phyloP scores from a whole-genome alignment of 2,113 vertebrate species.

The Etheostoma cragini region DNA sequence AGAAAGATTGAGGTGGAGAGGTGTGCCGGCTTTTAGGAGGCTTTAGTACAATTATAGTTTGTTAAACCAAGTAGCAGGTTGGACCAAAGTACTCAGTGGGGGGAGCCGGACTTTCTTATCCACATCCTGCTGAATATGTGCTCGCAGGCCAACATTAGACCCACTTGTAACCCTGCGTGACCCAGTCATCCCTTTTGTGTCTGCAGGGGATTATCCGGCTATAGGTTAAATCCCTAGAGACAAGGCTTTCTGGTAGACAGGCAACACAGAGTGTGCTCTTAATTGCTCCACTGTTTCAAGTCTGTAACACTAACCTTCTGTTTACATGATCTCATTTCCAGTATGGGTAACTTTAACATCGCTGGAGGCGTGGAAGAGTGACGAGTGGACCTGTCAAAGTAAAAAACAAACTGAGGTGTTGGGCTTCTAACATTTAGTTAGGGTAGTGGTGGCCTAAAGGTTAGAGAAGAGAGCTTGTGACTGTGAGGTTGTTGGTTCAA shows the following conservation, averaged over 20 bases:
- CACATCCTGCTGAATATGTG: conserved; percentile 49
- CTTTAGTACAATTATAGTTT: conserved; percentile 7
- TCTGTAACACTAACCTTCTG: conserved; percentile 2
- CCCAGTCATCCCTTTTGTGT: conserved; percentile 78
- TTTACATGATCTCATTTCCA: conserved; percentile 11
- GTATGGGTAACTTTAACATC: neutral
- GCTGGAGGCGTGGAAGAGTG: too few relatives aligned
- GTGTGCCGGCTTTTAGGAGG: neutral
- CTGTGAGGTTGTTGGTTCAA: too few relatives aligned
- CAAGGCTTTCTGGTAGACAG: conserved; percentile 49
- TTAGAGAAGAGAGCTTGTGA: too few relatives aligned
- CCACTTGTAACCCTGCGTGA: conserved; percentile 60
- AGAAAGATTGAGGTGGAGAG: neutral
- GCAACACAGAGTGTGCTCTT: conserved; percentile 33
- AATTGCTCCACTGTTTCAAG: conserved; percentile 43
- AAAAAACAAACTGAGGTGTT: neutral
- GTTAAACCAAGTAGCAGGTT: conserved; percentile 2
- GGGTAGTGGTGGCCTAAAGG: too few relatives aligned
- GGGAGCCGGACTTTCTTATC: conserved; percentile 58
- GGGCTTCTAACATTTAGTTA: neutral
- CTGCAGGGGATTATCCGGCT: conserved; percentile 75
- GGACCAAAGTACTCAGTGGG: neutral
- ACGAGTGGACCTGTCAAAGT: neutral
- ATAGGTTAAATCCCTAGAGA: conserved; percentile 71
- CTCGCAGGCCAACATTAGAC: conserved; percentile 60